Base-by-base conservation (phyloP, 2,888 invertebrate genomes). In the Mythimna ferrago region DNA sequence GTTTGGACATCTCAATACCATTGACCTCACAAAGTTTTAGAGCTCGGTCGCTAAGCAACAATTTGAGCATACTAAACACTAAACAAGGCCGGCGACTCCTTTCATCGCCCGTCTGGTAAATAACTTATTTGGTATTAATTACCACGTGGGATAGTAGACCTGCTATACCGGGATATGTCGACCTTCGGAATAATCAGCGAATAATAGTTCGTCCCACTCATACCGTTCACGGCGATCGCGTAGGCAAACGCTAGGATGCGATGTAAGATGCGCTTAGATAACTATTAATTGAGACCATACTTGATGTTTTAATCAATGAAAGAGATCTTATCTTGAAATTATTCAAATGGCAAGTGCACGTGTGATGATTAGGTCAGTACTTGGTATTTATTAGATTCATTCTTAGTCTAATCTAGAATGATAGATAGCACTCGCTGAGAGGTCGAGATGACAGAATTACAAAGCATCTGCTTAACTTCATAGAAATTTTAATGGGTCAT, bases 151-250 rank as follows among this genome's bases (percentile, higher is more conserved):
- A 89, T 90, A 89, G 78, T 76, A 78, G 72, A 76, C 76, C 68
- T 69, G 61, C 93, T 92, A 89, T 91, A 90, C 89, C 87, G 77
- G 91, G 92, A 85, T 86, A 79, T 82, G 74, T 73, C 71, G 84
- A 87, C 91, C 90, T 90, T 92, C 80, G 86, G 86, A 86, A 88
- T 89, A 89, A 89, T 89, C 86, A 84, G 75, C 70, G 83, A 71
- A 77, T 84, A 82, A 85, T 87, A 72, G 72, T 81, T 88, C 67
- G 87, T 91, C 94, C 94, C 93, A 94, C 94, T 90, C 93, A 89
- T 74, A 82, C 81, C 88, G 61, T 78, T 86, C 81, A 83, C 85
- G 88, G 89, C 10, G 57, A 82, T 71, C n/a, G 91, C 88, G 93
- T 93, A 89, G 92, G 92, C 70, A 60, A 41, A 72, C 62, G 60